Base-by-base conservation (phyloP, 1,140 invertebrate species). In the Drosophila lowei region DNA sequence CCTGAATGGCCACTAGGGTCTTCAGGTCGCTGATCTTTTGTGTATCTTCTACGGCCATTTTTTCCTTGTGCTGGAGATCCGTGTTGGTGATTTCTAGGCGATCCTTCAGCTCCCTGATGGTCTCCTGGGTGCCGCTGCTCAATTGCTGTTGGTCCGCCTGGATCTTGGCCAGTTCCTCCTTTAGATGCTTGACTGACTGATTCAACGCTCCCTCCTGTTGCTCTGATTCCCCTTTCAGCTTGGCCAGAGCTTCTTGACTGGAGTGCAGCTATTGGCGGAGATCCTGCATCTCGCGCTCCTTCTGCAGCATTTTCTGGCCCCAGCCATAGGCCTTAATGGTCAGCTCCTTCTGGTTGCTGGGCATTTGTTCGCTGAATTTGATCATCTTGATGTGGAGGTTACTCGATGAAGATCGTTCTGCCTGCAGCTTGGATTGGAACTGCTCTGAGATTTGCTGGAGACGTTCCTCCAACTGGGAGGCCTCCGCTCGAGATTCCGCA, bases 401-500 rank as follows among this genome's bases (percentile, higher is more conserved):
- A 3, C 60, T 58, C 4, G 67, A 62, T 1, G 59, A 63, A 1
- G 43, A 28, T 2, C 72, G 52, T 11, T 62, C 54, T 3, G 55
- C 46, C 21, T 30, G 59, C 6, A 91, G 52, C 18, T 91, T 84
- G 23, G 73, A 63, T 25, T 90, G 83, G 0, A 90, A 49, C 23
- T 57, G 57, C 52, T 74, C 62, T 2, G 65, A 68, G 15, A 68
- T 67, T 5, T 67, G 72, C 48, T 78, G 74, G n/a, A 84, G 47
- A n/a, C 73, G 56, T 42, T 86, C 90, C 28, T 89, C 70, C 18
- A 79, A 52, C 8, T 61, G 66, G 0, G 47, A 50, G 1, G 85
- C 54, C 18, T 91, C 91, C 18, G 77, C 59, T 25, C 91, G 80
- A 2, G 92, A 38, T 59, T 93, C 91, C 4, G 65, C 65, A 8